These are phyloP conservation scores for Pantherophis vulpinus DNA, from an alignment of 2,797 vertebrate species.

Conservation along the genomic window DNA sequence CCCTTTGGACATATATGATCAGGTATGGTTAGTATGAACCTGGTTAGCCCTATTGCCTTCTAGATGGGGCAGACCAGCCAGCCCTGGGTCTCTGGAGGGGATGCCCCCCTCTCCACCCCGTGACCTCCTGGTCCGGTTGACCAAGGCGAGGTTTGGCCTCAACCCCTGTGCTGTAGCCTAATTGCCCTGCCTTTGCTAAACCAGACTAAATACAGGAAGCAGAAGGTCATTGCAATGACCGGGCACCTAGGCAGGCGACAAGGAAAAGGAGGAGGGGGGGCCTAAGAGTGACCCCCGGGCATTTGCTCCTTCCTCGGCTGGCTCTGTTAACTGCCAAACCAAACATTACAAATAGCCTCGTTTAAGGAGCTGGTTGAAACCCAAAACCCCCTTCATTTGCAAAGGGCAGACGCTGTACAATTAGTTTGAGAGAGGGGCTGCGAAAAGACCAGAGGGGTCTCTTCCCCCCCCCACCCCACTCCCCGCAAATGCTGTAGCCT, in stretches of 20 bases:
- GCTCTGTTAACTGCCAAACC: slow-evolving; percentile 9
- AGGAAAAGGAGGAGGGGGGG: background rate
- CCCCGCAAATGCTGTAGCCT: background rate
- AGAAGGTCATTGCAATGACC: slow-evolving; percentile 6
- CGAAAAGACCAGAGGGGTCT: background rate
- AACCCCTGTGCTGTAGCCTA: background rate
- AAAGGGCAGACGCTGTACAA: background rate
- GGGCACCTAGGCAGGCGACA: background rate
- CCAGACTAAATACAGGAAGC: slow-evolving; percentile 39
- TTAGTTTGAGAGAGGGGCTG: background rate
- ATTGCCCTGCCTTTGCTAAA: background rate
- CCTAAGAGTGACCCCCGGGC: background rate
- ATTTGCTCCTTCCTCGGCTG: background rate
- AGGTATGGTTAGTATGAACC: no score
- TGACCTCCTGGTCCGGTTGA: background rate
- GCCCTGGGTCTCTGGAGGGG: background rate
- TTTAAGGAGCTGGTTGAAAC: slow-evolving; percentile 21
- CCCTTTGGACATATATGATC: no score
- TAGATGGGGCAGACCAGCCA: background rate
- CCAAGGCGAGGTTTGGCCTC: background rate
- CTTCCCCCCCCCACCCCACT: no score
- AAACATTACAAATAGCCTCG: slow-evolving; percentile 32
- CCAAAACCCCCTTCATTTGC: background rate
- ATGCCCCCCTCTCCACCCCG: no score
- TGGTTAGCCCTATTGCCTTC: no score